Percentiles rank a stretch among this genome's conserved stretches.
Conservation (phyloP, 2,797 vertebrate species). For the Benthosema pterotum region DNA sequence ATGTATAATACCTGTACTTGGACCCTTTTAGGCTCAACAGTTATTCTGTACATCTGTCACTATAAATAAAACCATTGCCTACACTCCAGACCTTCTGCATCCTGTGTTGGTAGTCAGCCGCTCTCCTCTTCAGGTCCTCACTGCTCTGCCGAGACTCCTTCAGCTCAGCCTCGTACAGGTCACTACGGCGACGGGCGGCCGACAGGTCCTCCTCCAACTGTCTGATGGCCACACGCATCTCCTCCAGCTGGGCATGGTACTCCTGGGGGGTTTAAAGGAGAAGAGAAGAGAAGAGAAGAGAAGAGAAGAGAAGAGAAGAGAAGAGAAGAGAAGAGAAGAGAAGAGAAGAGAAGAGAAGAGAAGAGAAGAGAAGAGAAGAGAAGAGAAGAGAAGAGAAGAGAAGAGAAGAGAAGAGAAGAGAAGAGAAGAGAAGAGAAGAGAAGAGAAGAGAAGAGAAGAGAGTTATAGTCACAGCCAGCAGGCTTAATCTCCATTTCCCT, state of each 20-base stretch:
- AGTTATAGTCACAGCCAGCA: conserved; percentile 50
- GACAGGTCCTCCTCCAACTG: conserved; percentile 97
- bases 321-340: background rate
- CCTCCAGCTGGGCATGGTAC: conserved; percentile 97
- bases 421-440: background rate
- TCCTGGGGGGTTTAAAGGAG: conserved; percentile 78
- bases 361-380: background rate
- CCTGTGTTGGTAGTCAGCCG: conserved; percentile 91
- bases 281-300: background rate
- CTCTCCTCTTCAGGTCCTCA: conserved; percentile 95
- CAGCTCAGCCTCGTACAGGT: conserved; percentile 94
- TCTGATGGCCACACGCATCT: conserved; percentile 95
- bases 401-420: background rate
- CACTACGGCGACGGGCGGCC: conserved; percentile 93
- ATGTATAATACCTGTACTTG: too few species aligned
- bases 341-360: background rate
- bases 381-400: background rate
- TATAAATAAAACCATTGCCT: background rate
- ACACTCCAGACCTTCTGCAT: conserved; percentile 88
- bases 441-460: background rate
- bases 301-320: background rate
- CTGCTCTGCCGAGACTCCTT: conserved; percentile 92
- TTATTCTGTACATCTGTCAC: too few species aligned
- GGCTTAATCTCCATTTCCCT: conserved; percentile 48
- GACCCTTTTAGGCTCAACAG: too few species aligned